These are phyloP conservation scores for Saccostrea cuccullata DNA, from an alignment of 1,140 invertebrate species.

Conservation along the genomic window DNA sequence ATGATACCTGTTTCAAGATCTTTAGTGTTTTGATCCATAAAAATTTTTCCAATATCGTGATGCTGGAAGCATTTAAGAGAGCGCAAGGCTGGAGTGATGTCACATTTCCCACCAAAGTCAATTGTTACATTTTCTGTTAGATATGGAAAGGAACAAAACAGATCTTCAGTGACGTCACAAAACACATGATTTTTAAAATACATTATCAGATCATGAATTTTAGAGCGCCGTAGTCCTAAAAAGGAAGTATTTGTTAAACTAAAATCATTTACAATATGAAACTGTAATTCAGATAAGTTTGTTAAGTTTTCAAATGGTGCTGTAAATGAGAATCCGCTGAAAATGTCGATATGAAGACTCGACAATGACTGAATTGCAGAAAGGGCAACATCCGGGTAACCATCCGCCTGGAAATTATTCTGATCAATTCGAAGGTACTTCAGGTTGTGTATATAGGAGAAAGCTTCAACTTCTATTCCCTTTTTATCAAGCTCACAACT, in stretches of 20 bases:
- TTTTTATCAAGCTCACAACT: neutral
- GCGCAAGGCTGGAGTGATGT: neutral
- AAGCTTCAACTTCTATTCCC: neutral
- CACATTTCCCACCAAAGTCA: neutral
- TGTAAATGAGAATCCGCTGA: neutral
- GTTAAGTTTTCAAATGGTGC: neutral
- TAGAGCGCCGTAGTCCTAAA: neutral
- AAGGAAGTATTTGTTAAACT: neutral
- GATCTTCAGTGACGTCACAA: neutral
- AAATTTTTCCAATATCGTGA: neutral
- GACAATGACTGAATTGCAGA: neutral
- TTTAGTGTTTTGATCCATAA: neutral
- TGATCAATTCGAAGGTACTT: neutral
- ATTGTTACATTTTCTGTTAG: neutral
- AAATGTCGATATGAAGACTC: neutral
- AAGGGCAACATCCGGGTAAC: neutral
- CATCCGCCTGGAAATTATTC: neutral
- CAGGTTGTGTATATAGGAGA: neutral
- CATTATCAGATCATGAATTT: neutral
- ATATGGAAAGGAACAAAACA: neutral
- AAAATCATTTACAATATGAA: neutral
- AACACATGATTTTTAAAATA: neutral
- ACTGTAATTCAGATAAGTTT: neutral
- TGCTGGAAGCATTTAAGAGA: neutral
- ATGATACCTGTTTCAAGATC: neutral